Conservation (phyloP, 2,113 vertebrate species). For the Platichthys stellatus region DNA sequence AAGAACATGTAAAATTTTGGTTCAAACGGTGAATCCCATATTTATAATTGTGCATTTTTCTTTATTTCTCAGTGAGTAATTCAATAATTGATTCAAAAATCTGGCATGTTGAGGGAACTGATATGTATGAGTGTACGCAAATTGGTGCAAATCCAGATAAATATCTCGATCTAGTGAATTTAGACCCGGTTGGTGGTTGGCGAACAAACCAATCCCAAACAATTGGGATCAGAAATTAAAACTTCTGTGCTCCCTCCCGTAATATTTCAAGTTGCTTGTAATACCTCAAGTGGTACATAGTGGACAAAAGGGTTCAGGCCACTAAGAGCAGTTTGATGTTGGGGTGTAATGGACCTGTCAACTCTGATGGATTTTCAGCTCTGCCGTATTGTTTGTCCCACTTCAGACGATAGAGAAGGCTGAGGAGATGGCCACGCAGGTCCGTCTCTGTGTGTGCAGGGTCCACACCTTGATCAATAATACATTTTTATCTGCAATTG, state of each 20-base stretch:
- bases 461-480: slow-evolving; percentile 71
- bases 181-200: too few species aligned
- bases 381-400: slow-evolving; percentile 63
- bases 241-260: slow-evolving; percentile 15
- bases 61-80: too few species aligned
- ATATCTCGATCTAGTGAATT: too few species aligned
- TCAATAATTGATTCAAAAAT: too few species aligned
- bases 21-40: too few species aligned
- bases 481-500: slow-evolving; percentile 64
- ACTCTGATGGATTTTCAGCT: slow-evolving; percentile 76
- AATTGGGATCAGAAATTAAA: slow-evolving; percentile 17
- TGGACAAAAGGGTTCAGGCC: slow-evolving; percentile 66
- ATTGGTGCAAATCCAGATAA: too few species aligned
- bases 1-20: too few species aligned
- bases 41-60: too few species aligned
- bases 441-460: slow-evolving; percentile 1
- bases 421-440: slow-evolving; percentile 56
- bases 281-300: slow-evolving; percentile 62
- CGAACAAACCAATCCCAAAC: background rate
- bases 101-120: too few species aligned
- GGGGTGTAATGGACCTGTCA: slow-evolving; percentile 76
- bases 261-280: slow-evolving; percentile 63
- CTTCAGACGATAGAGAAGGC: slow-evolving; percentile 67
- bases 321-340: slow-evolving; percentile 72
- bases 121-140: too few species aligned